These are phyloP conservation scores for Apotomis turbidana DNA, from an alignment of 2,888 invertebrate genomes.

Conservation along the genomic window DNA sequence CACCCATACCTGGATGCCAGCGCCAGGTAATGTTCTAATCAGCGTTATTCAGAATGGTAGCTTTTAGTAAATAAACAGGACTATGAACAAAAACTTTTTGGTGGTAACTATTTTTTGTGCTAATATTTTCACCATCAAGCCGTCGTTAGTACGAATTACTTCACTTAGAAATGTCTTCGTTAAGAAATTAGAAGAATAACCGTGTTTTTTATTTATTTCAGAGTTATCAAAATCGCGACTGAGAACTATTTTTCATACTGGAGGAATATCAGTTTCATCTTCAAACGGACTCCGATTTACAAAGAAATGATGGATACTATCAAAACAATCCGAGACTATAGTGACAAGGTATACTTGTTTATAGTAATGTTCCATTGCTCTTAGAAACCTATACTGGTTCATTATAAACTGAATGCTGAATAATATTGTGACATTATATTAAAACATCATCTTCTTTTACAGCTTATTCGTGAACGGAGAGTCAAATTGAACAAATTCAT, in stretches of 20 bases:
- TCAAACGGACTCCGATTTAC: constrained; percentile 50
- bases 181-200: neutral
- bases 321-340: constrained; percentile 47
- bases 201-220: constrained; percentile 40
- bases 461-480: constrained; percentile 51
- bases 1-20: constrained; percentile 52
- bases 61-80: neutral
- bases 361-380: too few relatives aligned
- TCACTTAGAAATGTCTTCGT: neutral
- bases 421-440: too few relatives aligned
- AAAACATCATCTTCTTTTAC: constrained; percentile 10
- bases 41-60: neutral
- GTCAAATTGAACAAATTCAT: constrained; percentile 47
- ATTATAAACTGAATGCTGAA: too few relatives aligned
- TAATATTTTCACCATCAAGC: too few relatives aligned
- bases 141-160: too few relatives aligned
- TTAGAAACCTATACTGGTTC: too few relatives aligned
- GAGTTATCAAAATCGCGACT: constrained; percentile 51
- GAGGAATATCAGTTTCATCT: constrained; percentile 52
- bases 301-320: constrained; percentile 51
- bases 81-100: neutral
- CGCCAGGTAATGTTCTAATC: constrained; percentile 45
- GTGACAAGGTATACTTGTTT: constrained; percentile 46
- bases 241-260: constrained; percentile 55
- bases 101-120: too few relatives aligned